Evolutionary conservation across 2,797 vertebrate genomes (phyloP), one percentile per base, ranked within the genome.

Genomic region (Gymnothorax reevesii): DNA sequence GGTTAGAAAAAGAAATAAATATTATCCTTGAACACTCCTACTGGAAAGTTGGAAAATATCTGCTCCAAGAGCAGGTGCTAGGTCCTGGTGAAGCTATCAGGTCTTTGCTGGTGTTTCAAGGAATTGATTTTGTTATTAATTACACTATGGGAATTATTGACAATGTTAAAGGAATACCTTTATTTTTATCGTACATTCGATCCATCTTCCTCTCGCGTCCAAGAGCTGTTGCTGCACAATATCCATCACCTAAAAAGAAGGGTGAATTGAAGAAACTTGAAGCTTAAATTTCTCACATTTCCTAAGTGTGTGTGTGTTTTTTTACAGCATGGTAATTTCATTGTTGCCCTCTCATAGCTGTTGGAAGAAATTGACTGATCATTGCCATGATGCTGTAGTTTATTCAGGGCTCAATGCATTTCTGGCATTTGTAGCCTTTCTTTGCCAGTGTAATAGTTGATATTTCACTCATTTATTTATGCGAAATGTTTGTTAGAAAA

Each of bases 261-360:
- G 4, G 33, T 42, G 33, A 42, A 42, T 42, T 42, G 1, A 42
- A 42, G 33, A 42, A 42, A 42, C 33, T 42, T 42, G 33, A 42
- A 42, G 1, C 87, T 83, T 88, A 20, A 52, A 86, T 86, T 49
- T 75, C 57, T 71, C 57, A 22, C 88, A 73, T 87, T 59, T 89
- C 80, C 86, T 55, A 89, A 33, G 57, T 86, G 71, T 49, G 86
- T 87, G 87, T 83, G 60, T 57, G 82, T 82, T 55, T 42, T 42
- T 42, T 60, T 86, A 90, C 91, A 87, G 88, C 86, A 49, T 80
- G 22, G 62, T 4, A 82, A 62, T 80, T 66, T 91, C 84, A 86
- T 86, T 88, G 54, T 57, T 84, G 77, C 82, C 77, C 87, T 86
- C 75, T 66, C 82, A 90, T 91, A 92, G 94, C 92, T 94, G 93